These are phyloP conservation scores for Pherbina coryleti DNA, from an alignment of 2,888 invertebrate genomes.

Conservation along the genomic window DNA sequence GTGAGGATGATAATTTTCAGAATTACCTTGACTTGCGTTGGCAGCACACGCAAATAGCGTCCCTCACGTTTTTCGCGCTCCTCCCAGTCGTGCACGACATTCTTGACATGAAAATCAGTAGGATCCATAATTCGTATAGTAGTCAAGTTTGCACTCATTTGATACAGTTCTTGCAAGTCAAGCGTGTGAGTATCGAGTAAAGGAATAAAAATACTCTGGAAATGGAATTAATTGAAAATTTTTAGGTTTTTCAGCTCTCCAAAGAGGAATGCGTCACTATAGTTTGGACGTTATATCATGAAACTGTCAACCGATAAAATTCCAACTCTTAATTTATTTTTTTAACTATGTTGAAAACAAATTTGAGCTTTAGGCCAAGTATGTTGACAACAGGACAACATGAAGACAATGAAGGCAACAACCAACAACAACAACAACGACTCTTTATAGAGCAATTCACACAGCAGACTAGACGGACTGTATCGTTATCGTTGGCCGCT, in stretches of 20 bases:
- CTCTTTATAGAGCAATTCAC: too few relatives aligned
- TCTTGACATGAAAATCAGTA: slow-evolving; percentile 64
- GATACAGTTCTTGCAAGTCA: slow-evolving; percentile 70
- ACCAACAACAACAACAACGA: too few relatives aligned
- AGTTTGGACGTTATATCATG: too few relatives aligned
- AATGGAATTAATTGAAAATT: background rate
- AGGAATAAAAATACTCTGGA: slow-evolving; percentile 73
- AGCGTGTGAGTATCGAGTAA: slow-evolving; percentile 70
- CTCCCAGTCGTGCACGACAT: slow-evolving; percentile 68
- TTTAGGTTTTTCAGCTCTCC: background rate
- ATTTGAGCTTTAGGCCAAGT: too few relatives aligned
- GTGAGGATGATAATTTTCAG: background rate
- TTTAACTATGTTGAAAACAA: too few relatives aligned
- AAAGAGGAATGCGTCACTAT: too few relatives aligned
- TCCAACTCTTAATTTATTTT: too few relatives aligned
- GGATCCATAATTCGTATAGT: slow-evolving; percentile 67
- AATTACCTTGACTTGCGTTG: slow-evolving; percentile 59
- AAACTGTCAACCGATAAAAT: too few relatives aligned
- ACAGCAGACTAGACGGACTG: too few relatives aligned
- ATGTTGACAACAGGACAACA: too few relatives aligned
- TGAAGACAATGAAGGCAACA: too few relatives aligned
- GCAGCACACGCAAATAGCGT: slow-evolving; percentile 57
- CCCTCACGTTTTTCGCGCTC: slow-evolving; percentile 63
- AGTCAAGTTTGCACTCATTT: slow-evolving; percentile 67
- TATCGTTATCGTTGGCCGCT: too few relatives aligned